A percentile compares a stretch with the other conserved stretches of the same genome.
Evolutionary conservation across 92 coral and sea anemone species (phyloP).

Genomic region (Zoanthus sansibaricus): DNA sequence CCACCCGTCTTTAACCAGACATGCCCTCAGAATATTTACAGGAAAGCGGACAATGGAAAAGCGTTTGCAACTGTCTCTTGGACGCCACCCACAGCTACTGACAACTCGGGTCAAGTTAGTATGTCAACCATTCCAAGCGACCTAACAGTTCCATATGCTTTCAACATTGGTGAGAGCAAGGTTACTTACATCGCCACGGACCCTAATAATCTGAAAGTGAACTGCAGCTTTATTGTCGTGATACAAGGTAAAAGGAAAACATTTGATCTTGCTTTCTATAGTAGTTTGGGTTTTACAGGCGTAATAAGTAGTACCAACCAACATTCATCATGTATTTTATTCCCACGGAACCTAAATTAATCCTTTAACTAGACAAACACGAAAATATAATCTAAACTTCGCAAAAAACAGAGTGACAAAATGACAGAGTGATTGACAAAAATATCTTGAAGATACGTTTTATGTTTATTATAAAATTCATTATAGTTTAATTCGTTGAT

Average conservation of each 20-base stretch:
- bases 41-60: conserved; percentile 17
- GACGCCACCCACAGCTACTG: conserved; percentile 44
- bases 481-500: no score
- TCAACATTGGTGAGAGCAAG: conserved; percentile 5
- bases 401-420: no score
- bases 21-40: conserved; percentile 27
- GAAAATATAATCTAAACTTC: no score
- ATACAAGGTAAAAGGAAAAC: conserved; percentile 2
- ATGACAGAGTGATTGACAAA: no score
- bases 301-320: no score
- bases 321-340: no score
- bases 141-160: background rate
- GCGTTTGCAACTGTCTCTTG: conserved; percentile 40
- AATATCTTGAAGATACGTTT: no score
- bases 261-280: no score
- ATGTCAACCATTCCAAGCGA: background rate
- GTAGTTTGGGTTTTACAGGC: no score
- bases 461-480: no score
- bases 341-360: no score
- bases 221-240: conserved; percentile 21
- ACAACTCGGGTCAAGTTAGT: conserved; percentile 26
- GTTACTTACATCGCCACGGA: conserved; percentile 18
- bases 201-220: conserved; percentile 9
- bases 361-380: no score
- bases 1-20: conserved; percentile 16